phyloP scores from a whole-genome alignment of 2,888 invertebrate species.

The Epirrhoe alternata region DNA sequence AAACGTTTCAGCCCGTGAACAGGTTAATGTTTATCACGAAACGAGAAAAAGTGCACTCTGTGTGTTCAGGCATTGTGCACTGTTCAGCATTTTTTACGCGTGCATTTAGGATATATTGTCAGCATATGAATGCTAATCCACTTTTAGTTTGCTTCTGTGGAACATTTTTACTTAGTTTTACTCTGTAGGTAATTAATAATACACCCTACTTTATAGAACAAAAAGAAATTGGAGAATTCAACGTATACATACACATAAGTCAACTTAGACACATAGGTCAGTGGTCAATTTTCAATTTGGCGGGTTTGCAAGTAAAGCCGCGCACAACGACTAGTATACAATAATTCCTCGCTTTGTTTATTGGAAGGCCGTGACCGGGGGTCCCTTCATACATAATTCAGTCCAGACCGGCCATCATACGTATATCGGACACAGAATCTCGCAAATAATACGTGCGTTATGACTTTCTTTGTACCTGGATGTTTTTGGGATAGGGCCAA shows the following conservation, averaged over 20 bases:
- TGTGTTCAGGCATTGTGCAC: conserved; percentile 41
- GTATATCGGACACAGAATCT: conserved; percentile 56
- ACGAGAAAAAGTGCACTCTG: conserved; percentile 52
- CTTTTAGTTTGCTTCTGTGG: background rate
- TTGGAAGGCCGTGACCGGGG: conserved; percentile 23
- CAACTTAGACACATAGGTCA: too few relatives aligned
- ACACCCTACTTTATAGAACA: too few relatives aligned
- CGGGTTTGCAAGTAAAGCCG: background rate
- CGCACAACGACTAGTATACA: conserved; percentile 13
- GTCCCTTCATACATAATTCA: conserved; percentile 67
- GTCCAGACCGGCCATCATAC: conserved; percentile 58
- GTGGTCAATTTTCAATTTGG: background rate
- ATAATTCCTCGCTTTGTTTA: conserved; percentile 32
- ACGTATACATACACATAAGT: too few relatives aligned
- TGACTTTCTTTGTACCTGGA: conserved; percentile 41
- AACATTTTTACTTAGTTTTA: background rate
- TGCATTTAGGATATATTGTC: background rate
- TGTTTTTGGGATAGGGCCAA: conserved; percentile 21
- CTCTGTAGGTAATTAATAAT: too few relatives aligned
- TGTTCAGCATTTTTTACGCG: conserved; percentile 34
- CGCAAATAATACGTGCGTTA: conserved; percentile 55
- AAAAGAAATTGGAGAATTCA: too few relatives aligned
- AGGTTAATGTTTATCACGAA: conserved; percentile 66
- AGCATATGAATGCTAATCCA: background rate
- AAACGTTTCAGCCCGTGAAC: conserved; percentile 64